phyloP scores from a whole-genome alignment of 2,888 invertebrate genomes.

The Axea sp. region DNA sequence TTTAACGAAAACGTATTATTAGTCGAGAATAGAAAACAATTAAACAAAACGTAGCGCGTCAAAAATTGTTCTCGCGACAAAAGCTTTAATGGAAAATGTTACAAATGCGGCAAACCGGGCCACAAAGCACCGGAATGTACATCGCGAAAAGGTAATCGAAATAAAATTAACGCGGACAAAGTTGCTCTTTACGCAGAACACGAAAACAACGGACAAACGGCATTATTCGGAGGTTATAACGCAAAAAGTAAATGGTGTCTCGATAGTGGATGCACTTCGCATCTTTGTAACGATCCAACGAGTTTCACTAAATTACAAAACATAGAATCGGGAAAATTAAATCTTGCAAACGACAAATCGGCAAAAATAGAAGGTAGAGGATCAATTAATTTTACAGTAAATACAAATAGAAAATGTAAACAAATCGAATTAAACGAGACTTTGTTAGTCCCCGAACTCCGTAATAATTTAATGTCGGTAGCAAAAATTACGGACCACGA shows the following conservation, averaged over 20 bases:
- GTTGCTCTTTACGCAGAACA: not conserved
- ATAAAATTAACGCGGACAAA: too few species aligned
- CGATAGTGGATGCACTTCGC: constrained; percentile 6
- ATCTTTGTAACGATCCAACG: not conserved
- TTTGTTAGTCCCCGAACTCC: not conserved
- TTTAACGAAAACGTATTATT: not conserved
- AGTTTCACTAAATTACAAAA: not conserved
- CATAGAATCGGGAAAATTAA: not conserved
- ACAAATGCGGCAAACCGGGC: not conserved
- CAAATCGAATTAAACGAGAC: not conserved
- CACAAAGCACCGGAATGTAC: constrained; percentile 1
- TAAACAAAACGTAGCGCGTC: not conserved
- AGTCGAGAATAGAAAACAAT: not conserved
- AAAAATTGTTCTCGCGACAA: not conserved
- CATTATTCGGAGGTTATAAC: not conserved
- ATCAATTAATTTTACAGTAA: not conserved
- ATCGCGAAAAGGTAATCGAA: too few species aligned
- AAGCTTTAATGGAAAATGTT: not conserved
- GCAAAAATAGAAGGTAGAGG: not conserved
- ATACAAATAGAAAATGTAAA: not conserved
- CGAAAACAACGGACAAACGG: not conserved
- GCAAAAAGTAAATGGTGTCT: constrained; percentile 4
- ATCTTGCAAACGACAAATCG: not conserved
- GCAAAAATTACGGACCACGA: not conserved
- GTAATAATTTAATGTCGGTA: not conserved